Percentiles rank a stretch among this genome's conserved stretches.
phyloP scores from a whole-genome alignment of 2,888 invertebrate species.

The Himalopsyche tibetana region DNA sequence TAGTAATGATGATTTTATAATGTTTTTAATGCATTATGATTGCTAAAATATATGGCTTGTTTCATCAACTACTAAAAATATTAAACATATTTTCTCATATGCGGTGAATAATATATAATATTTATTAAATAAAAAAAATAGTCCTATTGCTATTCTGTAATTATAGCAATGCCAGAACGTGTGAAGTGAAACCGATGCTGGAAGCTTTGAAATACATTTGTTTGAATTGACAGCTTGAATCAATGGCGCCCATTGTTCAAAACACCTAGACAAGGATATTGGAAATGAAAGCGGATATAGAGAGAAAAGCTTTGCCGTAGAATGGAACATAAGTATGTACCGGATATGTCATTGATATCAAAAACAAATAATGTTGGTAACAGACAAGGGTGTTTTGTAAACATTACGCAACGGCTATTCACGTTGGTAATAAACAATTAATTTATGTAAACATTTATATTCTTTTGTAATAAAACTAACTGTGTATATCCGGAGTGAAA shows the following conservation, averaged over 20 bases:
- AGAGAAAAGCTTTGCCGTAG: slow-evolving; percentile 51
- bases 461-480: no score
- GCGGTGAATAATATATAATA: no score
- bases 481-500: no score
- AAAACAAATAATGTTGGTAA: slow-evolving; percentile 60
- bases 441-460: no score
- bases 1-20: no score
- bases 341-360: slow-evolving; percentile 63
- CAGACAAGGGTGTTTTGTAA: slow-evolving; percentile 55
- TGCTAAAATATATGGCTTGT: no score
- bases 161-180: not conserved
- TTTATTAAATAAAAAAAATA: not conserved
- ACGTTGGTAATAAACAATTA: no score
- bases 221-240: slow-evolving; percentile 55
- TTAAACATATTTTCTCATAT: no score
- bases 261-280: slow-evolving; percentile 54
- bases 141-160: not conserved
- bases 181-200: slow-evolving; percentile 45
- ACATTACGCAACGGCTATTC: not conserved
- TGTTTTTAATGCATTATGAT: no score
- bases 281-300: slow-evolving; percentile 56
- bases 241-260: slow-evolving; percentile 55
- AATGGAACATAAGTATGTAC: slow-evolving; percentile 23
- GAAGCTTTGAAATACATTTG: slow-evolving; percentile 55
- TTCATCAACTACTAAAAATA: no score